phyloP scores from a whole-genome alignment of 2,888 invertebrate species.

The Megalurothrips usitatus region DNA sequence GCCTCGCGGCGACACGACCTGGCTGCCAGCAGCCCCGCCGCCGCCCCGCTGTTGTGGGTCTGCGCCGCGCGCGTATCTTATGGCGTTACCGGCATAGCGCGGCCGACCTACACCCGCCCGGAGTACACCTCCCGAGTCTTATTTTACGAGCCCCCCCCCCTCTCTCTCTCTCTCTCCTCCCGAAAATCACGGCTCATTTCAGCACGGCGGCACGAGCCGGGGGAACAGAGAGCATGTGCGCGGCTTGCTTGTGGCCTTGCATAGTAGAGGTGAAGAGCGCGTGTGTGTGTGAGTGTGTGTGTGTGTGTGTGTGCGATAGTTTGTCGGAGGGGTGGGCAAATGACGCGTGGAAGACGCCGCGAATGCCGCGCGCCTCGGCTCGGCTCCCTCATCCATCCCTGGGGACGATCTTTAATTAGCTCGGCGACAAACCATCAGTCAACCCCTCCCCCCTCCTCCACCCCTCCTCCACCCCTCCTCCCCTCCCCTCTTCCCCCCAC shows the following conservation, averaged over 20 bases:
- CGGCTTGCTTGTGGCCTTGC: no score
- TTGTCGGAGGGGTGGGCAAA: no score
- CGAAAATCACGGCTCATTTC: no score
- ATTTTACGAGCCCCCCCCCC: no score
- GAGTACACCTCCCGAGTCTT: no score
- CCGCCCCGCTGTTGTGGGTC: neutral
- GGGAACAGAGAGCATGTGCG: no score
- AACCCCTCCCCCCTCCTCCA: neutral
- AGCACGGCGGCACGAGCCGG: no score
- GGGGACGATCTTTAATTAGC: neutral
- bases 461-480: neutral
- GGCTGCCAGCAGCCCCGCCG: neutral
- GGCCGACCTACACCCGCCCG: neutral
- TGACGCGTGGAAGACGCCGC: no score
- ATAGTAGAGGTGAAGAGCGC: no score
- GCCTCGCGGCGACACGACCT: neutral
- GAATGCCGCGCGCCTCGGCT: neutral
- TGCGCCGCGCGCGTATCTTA: neutral
- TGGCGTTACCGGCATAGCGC: neutral
- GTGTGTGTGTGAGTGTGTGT: no score
- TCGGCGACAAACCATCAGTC: neutral
- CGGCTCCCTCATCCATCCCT: neutral
- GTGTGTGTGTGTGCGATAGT: no score
- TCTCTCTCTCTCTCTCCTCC: no score
- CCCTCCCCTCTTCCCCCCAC: neutral